Conservation (phyloP, 2,797 vertebrate genomes). For the Basileuterus tristriatus region DNA sequence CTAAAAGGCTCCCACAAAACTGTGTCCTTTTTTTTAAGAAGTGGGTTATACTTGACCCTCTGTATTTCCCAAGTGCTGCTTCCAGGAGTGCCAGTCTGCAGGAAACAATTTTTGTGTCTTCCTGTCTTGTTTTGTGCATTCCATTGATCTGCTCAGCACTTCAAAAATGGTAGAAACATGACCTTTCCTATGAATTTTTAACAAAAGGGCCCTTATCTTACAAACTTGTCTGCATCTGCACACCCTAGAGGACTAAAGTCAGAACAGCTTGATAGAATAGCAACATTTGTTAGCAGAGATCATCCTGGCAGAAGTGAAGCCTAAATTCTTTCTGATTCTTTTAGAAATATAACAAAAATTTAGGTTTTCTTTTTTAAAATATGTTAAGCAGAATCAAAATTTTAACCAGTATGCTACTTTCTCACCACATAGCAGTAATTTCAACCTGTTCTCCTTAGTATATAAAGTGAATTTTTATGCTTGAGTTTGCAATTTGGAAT, state of each 20-base stretch:
- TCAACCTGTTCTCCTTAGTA: background rate
- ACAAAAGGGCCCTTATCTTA: constrained; percentile 6
- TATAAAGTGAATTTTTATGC: constrained; percentile 30
- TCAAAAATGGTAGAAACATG: constrained; percentile 40
- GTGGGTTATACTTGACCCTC: background rate
- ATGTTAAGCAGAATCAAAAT: background rate
- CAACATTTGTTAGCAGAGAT: constrained; percentile 1
- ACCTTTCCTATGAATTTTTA: constrained; percentile 57
- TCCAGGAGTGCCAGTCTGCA: background rate
- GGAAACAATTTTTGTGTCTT: background rate
- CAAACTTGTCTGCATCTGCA: background rate
- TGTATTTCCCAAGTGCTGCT: background rate
- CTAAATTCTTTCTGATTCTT: background rate
- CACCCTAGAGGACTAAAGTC: constrained; percentile 29
- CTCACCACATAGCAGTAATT: background rate
- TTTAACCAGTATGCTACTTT: background rate
- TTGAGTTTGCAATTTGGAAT: constrained; percentile 38
- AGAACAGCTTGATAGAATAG: background rate
- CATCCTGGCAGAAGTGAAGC: background rate
- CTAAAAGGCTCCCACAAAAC: background rate
- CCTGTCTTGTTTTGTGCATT: background rate
- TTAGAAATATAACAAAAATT: background rate
- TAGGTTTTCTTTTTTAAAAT: background rate
- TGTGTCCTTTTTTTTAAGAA: background rate
- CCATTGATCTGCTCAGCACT: constrained; percentile 3